Evolutionary conservation across 2,797 vertebrate species (phyloP).

Genomic region (Pangasius mekongensis): DNA sequence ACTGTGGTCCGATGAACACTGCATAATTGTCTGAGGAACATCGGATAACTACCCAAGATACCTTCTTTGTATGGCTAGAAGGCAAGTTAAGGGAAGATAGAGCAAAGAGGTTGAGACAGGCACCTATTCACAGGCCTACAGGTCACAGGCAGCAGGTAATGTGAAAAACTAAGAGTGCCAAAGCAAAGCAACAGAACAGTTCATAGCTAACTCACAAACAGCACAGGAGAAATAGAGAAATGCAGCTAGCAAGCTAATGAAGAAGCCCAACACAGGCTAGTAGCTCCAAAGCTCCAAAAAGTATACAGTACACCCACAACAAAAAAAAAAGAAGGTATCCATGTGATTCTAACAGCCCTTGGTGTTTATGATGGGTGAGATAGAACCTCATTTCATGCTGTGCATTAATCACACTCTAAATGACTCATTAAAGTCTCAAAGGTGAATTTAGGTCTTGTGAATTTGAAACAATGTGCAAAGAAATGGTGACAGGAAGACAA

Average conservation of each 20-base stretch:
- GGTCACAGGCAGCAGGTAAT: not conserved
- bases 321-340: not conserved
- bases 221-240: not conserved
- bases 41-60: not conserved
- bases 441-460: not conserved
- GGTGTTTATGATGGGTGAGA: not conserved
- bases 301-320: not conserved
- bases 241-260: not conserved
- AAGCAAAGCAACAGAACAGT: not conserved
- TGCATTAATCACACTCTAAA: conserved; percentile 13
- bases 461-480: not conserved
- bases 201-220: not conserved
- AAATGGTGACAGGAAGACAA: conserved; percentile 8
- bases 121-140: not conserved
- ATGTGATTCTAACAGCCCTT: not conserved
- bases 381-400: conserved; percentile 9
- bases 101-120: not conserved
- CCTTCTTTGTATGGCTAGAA: not conserved
- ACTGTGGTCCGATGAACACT: not conserved
- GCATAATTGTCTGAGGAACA: not conserved
- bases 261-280: not conserved
- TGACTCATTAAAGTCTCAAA: conserved; percentile 12
- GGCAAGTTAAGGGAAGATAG: not conserved
- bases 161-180: not conserved
- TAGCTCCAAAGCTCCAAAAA: not conserved